Evolutionary conservation across 2,113 vertebrate genomes (phyloP), one percentile per base, ranked within the genome.

Genomic region (Stigmatopora nigra): DNA sequence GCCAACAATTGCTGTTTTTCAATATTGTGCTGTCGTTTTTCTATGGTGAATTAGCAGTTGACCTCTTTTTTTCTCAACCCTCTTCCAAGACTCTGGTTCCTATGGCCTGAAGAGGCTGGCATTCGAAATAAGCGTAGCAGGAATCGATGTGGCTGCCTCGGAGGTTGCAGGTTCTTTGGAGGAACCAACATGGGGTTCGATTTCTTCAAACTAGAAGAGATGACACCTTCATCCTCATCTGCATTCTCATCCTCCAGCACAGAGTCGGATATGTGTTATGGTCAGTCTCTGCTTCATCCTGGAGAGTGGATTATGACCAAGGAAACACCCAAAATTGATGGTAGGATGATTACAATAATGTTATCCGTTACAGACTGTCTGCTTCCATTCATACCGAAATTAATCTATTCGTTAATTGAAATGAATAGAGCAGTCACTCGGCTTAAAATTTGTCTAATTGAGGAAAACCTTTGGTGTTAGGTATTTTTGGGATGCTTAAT

Each of bases 81-180:
- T 53, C 41, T 53, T 31, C 5, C 61, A 68, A 99, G 97, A 63
- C 85, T 99, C 53, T 99, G 96, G 95, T 99, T 98, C 88, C 85
- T 99, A 70, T 99, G 97, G 97, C 94, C 95, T 9, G 95, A 98
- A 14, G 95, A 97, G 19, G 85, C 86, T 5, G 71, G 69, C 38
- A 69, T 91, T 73, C 91, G 91, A 66, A 93, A 89, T 76, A 97
- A 94, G 80, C 92, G 93, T 61, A 92, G 91, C 80, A 93, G 89
- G 81, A 95, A 93, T 86, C 94, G 92, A 53, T 99, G 97, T 69
- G 97, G 97, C 64, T 99, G 96, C 77, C 93, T 99, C 0, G 96
- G 96, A 45, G 97, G 97, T 65, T 99, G 97, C 75, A 86, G 93
- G 19, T 99, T 99, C 82, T 99, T 96, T 0, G 95, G 94, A 7